A percentile compares a stretch with the other conserved stretches of the same genome.
Evolutionary conservation across 2,888 invertebrate genomes (phyloP).

Genomic region (Drosophila leonis): DNA sequence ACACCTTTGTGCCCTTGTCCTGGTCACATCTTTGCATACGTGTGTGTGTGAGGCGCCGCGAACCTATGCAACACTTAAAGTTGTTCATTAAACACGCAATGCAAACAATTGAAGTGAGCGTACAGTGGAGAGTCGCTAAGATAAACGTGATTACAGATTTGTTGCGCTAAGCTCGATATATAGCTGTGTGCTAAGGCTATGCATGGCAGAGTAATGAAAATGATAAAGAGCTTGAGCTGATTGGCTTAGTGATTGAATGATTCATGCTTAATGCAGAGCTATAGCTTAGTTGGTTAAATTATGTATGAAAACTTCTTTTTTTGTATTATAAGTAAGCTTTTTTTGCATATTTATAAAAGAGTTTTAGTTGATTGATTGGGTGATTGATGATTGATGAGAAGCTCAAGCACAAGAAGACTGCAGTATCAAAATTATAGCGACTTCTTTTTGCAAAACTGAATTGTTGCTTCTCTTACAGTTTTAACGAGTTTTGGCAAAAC

Average conservation of each 20-base stretch:
- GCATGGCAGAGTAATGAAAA: neutral
- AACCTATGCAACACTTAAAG: conserved; percentile 29
- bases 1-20: conserved; percentile 6
- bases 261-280: neutral
- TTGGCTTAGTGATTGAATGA: neutral
- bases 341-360: too few relatives aligned
- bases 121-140: neutral
- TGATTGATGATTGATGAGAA: neutral
- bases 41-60: conserved; percentile 9
- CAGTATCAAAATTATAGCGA: too few relatives aligned
- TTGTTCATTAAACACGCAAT: neutral
- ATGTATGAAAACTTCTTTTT: too few relatives aligned
- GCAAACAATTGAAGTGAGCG: neutral
- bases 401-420: too few relatives aligned
- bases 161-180: neutral
- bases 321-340: too few relatives aligned
- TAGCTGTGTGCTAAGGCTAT: neutral
- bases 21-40: conserved; percentile 35
- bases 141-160: neutral
- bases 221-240: neutral
- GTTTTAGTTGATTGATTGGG: neutral
- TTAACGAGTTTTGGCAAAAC: too few relatives aligned
- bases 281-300: too few relatives aligned
- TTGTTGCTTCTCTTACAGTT: too few relatives aligned
- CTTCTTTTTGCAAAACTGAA: too few relatives aligned